Base-by-base conservation (phyloP, 1,140 invertebrate species). In the Idris sp. region DNA sequence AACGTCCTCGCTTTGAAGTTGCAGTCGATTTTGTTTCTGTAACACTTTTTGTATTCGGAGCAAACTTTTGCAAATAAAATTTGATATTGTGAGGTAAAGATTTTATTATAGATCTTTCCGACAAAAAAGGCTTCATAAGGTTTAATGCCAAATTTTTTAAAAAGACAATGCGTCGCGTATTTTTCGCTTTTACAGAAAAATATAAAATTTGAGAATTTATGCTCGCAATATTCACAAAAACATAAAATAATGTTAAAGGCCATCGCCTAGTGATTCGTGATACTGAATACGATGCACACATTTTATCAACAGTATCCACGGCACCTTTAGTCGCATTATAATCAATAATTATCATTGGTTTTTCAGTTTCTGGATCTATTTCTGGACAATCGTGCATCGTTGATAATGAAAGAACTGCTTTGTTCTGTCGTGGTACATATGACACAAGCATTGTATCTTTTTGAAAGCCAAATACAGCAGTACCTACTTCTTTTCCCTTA, bases 281-380 rank as follows among this genome's bases (percentile, higher is more conserved):
- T 2, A 41, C 15, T 3, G 38, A 41, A 41, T 41, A 41, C 0
- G 18, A 18, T 15, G 38, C 38, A 10, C 38, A 41, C 18, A 41
- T 41, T 41, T 41, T 19, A 22, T 41, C 38, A 10, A n/a, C 38
- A 22, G 16, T 22, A 22, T 41, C 18, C 6, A 33, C 30, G 5
- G 30, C 30, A 0, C 14, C 13, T 36, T 36, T 36, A 0, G 1
- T 0, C 1, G 6, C 16, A 26, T 44, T 44, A 14, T 44, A 44
- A 44, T 44, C 41, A 2, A 28, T 25, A 1, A 44, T 44, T 1
- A 25, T 43, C 7, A 25, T 4, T 16, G 18, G 40, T 11, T 43
- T 36, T 13, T 43, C 7, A 11, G 40, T 26, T 18, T 43, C 10
- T 2, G 18, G 2, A 13, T 22, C 40, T 13, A 44, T 44, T 26